Base-by-base conservation (phyloP, 1,140 invertebrate genomes). In the Lutraria rhynchaena region DNA sequence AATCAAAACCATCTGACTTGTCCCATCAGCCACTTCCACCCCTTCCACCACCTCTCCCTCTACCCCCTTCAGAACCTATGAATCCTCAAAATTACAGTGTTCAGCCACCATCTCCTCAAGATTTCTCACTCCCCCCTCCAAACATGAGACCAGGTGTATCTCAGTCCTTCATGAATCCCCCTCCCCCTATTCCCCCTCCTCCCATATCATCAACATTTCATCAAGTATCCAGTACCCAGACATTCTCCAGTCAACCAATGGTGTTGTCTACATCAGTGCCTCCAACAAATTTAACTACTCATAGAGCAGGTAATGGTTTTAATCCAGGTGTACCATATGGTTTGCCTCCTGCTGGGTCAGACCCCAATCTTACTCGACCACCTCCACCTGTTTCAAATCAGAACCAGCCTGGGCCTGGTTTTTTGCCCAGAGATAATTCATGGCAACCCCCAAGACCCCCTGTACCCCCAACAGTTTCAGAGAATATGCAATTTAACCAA, bases 51-150 rank as follows among this genome's bases (percentile, higher is more conserved):
- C 75, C 46, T 4, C 44, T 46, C 29, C 69, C 69, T 19, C 78
- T 58, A 1, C 78, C 53, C 1, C 65, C 67, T 19, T 41, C 65
- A 17, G 58, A 63, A 44, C 49, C 65, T 29, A 5, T 63, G 7
- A 53, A 35, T 7, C 65, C 67, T 27, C 35, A 24, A 1, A 58
- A 31, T 29, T 71, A 31, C 24, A 22, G 29, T 51, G 33, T 77
- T 22, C 74, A 63, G 22, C 67, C 67, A 4, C 78, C 78, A n/a
- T 35, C 69, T n/a, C 69, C 55, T 19, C 60, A 73, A 31, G 70
- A 81, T 33, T 81, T 73, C 58, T 74, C 78, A n/a, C 29, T 73
- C 19, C 69, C 70, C 17, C 78, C 78, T 44, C 78, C 78, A 31
- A 5, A 29, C 35, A 53, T 70, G 55, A 65, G 41, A 33, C 78